A percentile compares a stretch with the other conserved stretches of the same genome.
Conservation (phyloP, 2,797 vertebrate genomes). For the Capromys pilorides region DNA sequence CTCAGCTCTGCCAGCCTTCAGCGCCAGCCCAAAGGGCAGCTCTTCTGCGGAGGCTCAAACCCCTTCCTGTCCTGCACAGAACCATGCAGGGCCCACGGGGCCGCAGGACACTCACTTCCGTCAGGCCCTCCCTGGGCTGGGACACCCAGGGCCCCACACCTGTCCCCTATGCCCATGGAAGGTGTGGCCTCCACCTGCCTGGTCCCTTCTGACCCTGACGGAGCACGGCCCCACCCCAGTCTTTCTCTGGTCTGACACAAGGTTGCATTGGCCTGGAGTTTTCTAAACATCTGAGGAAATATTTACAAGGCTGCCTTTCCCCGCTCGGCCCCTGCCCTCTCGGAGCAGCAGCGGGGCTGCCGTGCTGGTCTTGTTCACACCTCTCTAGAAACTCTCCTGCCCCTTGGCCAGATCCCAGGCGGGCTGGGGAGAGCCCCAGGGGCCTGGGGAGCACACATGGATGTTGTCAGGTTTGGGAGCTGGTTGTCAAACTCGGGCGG, state of each 20-base stretch:
- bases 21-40: neutral
- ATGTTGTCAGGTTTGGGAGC: neutral
- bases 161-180: neutral
- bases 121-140: neutral
- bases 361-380: neutral
- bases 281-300: neutral
- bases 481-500: neutral
- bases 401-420: fast-evolving
- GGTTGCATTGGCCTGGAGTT: neutral
- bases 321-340: neutral
- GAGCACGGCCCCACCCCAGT: neutral
- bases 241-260: neutral
- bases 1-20: neutral
- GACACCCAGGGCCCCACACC: neutral
- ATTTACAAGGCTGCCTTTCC: neutral
- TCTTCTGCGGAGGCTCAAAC: neutral
- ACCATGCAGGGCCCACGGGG: neutral
- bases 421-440: neutral
- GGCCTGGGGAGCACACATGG: neutral
- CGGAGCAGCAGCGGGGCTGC: neutral
- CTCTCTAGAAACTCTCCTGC: neutral
- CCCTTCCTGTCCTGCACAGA: neutral
- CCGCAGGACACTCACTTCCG: neutral
- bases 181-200: neutral
- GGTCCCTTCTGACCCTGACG: neutral